Percentiles rank a stretch among this genome's conserved stretches.
Evolutionary conservation across 1,140 invertebrate species (phyloP).

Genomic region (Heliconius nattereri): DNA sequence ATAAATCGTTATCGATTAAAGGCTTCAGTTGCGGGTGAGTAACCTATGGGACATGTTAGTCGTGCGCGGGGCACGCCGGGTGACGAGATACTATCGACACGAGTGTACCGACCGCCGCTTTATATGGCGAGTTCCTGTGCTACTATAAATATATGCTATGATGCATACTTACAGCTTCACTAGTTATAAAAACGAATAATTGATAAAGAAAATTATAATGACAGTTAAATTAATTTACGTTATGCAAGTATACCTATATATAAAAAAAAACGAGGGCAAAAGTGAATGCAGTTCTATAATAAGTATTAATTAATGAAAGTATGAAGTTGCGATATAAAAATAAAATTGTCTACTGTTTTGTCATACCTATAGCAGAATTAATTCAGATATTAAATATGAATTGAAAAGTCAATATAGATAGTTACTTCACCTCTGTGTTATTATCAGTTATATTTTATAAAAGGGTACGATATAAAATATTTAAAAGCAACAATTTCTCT

Average conservation of each 20-base stretch:
- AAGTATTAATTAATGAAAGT: background rate
- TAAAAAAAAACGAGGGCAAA: background rate
- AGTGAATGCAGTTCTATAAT: background rate
- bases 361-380: background rate
- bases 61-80: conserved; percentile 69
- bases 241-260: background rate
- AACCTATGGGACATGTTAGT: conserved; percentile 56
- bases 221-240: background rate
- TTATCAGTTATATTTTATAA: no score
- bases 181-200: conserved; percentile 1
- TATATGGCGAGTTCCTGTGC: conserved; percentile 41
- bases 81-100: conserved; percentile 69
- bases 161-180: conserved; percentile 18
- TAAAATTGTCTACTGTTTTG: background rate
- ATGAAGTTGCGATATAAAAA: background rate
- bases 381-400: background rate
- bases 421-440: no score
- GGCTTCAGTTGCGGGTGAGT: conserved; percentile 46
- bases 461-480: background rate
- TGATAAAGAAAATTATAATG: background rate
- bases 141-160: conserved; percentile 38
- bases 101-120: conserved; percentile 50
- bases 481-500: background rate
- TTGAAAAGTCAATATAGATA: background rate
- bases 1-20: conserved; percentile 61